Evolutionary conservation across 2,888 invertebrate genomes (phyloP), one percentile per base, ranked within the genome.

Genomic region (Drosophila anomalipes): DNA sequence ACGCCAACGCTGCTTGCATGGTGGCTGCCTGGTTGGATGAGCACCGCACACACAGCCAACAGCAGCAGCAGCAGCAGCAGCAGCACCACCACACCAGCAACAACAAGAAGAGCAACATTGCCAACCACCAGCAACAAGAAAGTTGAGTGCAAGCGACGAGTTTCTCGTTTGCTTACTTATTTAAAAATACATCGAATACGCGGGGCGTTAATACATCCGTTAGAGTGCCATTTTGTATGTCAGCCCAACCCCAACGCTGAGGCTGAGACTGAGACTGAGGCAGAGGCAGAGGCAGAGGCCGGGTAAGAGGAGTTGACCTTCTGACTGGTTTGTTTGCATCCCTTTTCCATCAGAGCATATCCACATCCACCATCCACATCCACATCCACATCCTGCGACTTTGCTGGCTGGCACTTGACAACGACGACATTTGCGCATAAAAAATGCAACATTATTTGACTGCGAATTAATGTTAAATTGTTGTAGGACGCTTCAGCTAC

Each of bases 381-480:
- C 70, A 68, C 52, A 65, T 63, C 52, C 67, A 74, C 63, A 78
- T 78, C 78, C 78, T 78, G 79, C 59, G 74, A 68, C 54, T 49
- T 51, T 10, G 41, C 41, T 57, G 52, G 79, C 82, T 91, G 89
- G 82, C 90, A 91, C 87, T 91, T 91, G 91, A 91, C 92, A 91
- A 91, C 91, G 91, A 91, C 91, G 87, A 91, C 91, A 90, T 90
- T 91, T 86, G 91, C 86, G 86, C 91, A 91, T 91, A 87, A 92
- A 92, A 91, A 90, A 92, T 92, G 91, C 90, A 92, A 77, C 86
- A 89, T 84, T 88, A 91, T 91, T 91, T 91, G 90, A 92, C 89
- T 92, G 84, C 81, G 89, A 91, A 92, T 92, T 91, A 91, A 92
- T 91, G 91, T 91, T 91, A 88, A 91, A 91, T 89, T 84, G 84